These are phyloP conservation scores for Chrysomallon squamiferum DNA, from an alignment of 1,140 invertebrate species.

Conservation along the genomic window DNA sequence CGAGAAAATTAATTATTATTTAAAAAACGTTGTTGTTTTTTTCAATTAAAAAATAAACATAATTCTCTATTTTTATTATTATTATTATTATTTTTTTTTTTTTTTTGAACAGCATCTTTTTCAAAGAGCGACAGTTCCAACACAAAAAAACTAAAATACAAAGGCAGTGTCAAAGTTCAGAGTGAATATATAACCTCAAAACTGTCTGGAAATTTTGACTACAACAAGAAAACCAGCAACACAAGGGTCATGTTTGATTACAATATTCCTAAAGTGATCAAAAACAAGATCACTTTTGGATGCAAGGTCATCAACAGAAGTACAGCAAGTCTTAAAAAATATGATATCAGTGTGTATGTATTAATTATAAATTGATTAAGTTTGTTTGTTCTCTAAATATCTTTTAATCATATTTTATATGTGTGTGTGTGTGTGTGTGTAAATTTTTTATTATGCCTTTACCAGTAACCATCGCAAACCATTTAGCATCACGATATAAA, in stretches of 20 bases:
- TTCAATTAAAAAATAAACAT: no score
- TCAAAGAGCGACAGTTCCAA: conserved; percentile 12
- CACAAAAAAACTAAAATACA: conserved; percentile 8
- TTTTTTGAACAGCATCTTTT: neutral
- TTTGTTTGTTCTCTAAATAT: no score
- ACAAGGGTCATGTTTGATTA: conserved; percentile 33
- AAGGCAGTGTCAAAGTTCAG: neutral
- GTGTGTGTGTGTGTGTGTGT: no score
- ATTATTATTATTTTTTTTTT: no score
- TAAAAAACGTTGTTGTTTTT: no score
- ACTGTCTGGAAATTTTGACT: conserved; percentile 2
- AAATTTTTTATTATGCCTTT: no score
- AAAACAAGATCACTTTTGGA: conserved; percentile 30
- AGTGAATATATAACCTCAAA: neutral
- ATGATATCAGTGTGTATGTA: conserved; percentile 39
- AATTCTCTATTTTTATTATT: no score
- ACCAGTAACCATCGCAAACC: no score
- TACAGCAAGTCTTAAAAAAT: conserved; percentile 29
- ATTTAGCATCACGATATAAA: no score
- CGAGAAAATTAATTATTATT: no score
- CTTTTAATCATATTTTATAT: no score
- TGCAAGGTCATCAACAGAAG: conserved; percentile 32
- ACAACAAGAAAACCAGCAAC: conserved; percentile 9
- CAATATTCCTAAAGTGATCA: conserved; percentile 28
- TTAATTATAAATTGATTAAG: no score